These are phyloP conservation scores for Xylocampa areola DNA, from an alignment of 2,888 invertebrate genomes.

Conservation along the genomic window DNA sequence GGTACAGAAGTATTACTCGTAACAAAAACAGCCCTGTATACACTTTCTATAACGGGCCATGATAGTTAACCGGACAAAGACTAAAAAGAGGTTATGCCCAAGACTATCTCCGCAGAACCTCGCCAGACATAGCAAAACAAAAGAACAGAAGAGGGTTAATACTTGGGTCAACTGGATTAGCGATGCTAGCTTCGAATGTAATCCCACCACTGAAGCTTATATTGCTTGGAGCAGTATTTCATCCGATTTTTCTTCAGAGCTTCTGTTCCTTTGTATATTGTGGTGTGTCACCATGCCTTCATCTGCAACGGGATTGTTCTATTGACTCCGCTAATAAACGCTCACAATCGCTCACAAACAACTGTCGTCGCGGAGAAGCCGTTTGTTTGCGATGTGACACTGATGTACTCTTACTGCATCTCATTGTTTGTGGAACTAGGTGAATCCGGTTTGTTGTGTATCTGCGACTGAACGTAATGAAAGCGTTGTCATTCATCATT, in stretches of 20 bases:
- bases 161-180: no score
- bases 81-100: no score
- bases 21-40: background rate
- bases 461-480: constrained; percentile 1
- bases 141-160: no score
- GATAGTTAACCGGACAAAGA: no score
- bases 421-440: constrained; percentile 8
- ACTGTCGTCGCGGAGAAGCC: constrained; percentile 1
- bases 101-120: no score
- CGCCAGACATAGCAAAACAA: no score
- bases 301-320: constrained; percentile 23
- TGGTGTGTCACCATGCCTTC: constrained; percentile 8
- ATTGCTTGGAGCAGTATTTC: background rate
- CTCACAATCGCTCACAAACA: background rate
- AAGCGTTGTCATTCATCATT: constrained; percentile 1
- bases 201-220: no score
- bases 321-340: constrained; percentile 17
- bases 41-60: no score
- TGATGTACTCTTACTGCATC: constrained; percentile 8
- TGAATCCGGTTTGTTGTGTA: background rate
- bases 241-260: background rate
- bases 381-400: constrained; percentile 5
- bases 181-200: no score
- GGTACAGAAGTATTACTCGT: background rate
- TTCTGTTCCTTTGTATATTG: background rate